These are phyloP conservation scores for Tachina fera DNA, from an alignment of 2,888 invertebrate genomes.

Conservation along the genomic window DNA sequence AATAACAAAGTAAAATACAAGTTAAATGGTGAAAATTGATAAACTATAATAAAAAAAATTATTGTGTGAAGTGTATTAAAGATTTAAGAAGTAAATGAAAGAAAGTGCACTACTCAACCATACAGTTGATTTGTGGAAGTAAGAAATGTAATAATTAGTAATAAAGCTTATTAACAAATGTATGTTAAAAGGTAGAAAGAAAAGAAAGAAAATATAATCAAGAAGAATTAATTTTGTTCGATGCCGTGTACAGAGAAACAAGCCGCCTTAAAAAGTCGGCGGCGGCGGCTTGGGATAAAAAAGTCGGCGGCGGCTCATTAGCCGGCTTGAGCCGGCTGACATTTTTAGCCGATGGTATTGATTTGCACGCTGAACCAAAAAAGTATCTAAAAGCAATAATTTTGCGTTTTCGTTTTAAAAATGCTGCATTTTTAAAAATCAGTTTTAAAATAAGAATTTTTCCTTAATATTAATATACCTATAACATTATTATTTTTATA, in stretches of 20 bases:
- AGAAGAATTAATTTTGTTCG: background rate
- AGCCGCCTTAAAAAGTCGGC: no score
- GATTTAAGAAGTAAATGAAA: constrained; percentile 38
- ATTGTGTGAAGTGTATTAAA: constrained; percentile 17
- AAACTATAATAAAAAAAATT: constrained; percentile 37
- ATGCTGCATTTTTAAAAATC: no score
- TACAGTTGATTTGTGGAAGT: constrained; percentile 4
- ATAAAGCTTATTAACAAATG: constrained; percentile 27
- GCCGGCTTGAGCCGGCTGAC: no score
- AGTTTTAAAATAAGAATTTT: no score
- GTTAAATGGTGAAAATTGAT: constrained; percentile 65
- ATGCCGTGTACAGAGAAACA: background rate
- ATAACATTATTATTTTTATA: no score
- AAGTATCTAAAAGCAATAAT: no score
- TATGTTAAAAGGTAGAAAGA: constrained; percentile 33
- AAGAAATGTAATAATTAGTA: constrained; percentile 29
- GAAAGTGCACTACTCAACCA: constrained; percentile 39
- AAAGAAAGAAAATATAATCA: background rate
- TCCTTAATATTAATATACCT: no score
- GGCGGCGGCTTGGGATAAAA: no score
- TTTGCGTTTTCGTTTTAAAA: no score
- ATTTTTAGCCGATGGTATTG: no score
- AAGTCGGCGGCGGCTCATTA: no score
- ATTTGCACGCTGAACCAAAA: no score
- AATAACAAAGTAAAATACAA: constrained; percentile 72